Evolutionary conservation across 2,797 vertebrate species (phyloP).

Genomic region (Dipus sagitta): DNA sequence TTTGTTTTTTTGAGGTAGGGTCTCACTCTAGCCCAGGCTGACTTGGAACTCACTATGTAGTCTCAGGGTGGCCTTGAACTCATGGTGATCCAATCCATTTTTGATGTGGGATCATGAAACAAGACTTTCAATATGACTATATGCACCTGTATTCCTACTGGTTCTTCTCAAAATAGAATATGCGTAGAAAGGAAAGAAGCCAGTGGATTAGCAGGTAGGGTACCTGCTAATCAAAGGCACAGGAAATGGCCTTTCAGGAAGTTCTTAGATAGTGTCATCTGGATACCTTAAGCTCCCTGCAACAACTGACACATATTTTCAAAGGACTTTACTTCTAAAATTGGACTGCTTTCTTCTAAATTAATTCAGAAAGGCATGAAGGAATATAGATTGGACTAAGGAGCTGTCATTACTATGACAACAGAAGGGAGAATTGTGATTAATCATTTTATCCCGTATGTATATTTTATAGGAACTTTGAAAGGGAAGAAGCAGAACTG

Average conservation of each 20-base stretch:
- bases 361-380: conserved; percentile 65
- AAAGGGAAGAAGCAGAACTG: conserved; percentile 43
- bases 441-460: conserved; percentile 76
- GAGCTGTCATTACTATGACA: conserved; percentile 72
- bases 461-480: conserved; percentile 71
- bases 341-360: conserved; percentile 53
- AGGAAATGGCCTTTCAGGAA: not conserved
- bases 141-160: not conserved
- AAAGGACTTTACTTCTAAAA: conserved; percentile 66
- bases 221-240: not conserved
- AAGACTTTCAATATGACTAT: not conserved
- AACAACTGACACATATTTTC: conserved; percentile 62
- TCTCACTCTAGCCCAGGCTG: too few relatives aligned
- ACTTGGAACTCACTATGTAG: too few relatives aligned
- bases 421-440: conserved; percentile 66
- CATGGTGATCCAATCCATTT: not conserved
- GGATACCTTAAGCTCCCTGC: conserved; percentile 5
- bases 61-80: too few relatives aligned
- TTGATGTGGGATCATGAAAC: not conserved
- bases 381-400: conserved; percentile 38
- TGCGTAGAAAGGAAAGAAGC: not conserved
- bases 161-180: conserved; percentile 30
- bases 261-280: conserved; percentile 18
- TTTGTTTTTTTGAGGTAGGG: too few relatives aligned
- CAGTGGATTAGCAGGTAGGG: not conserved